Conservation (phyloP, 1,140 invertebrate genomes). For the Zaprionus vittiger region DNA sequence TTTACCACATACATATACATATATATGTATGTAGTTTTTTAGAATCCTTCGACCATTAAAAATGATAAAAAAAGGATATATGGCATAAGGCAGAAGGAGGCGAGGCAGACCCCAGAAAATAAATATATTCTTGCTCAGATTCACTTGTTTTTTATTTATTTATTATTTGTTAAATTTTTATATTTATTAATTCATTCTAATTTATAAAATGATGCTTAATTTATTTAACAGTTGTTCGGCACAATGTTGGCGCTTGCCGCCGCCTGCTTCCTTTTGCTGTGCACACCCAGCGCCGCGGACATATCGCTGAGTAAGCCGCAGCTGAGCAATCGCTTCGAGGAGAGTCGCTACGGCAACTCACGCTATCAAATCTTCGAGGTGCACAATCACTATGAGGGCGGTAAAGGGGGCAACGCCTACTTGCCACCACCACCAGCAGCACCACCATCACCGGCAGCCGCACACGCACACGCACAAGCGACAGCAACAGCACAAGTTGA, state of each 20-base stretch:
- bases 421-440: conserved; percentile 45
- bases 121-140: no score
- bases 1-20: no score
- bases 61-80: no score
- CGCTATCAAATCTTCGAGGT: conserved; percentile 78
- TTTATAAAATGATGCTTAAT: conserved; percentile 15
- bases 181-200: not conserved
- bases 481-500: conserved; percentile 12
- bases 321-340: conserved; percentile 55
- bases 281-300: conserved; percentile 57
- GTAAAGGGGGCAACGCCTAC: conserved; percentile 37
- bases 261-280: conserved; percentile 35
- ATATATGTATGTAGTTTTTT: no score
- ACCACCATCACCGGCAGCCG: not conserved
- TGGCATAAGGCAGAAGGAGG: no score
- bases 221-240: conserved; percentile 55
- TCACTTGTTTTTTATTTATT: no score
- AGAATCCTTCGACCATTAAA: no score
- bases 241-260: conserved; percentile 58
- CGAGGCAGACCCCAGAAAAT: no score
- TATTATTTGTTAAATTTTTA: not conserved
- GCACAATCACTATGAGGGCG: conserved; percentile 70
- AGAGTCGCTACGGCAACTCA: conserved; percentile 67
- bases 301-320: conserved; percentile 65
- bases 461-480: conserved; percentile 5